A percentile compares a stretch with the other conserved stretches of the same genome.
Conservation (phyloP, 2,113 vertebrate genomes). For the Melanerpes formicivorus region DNA sequence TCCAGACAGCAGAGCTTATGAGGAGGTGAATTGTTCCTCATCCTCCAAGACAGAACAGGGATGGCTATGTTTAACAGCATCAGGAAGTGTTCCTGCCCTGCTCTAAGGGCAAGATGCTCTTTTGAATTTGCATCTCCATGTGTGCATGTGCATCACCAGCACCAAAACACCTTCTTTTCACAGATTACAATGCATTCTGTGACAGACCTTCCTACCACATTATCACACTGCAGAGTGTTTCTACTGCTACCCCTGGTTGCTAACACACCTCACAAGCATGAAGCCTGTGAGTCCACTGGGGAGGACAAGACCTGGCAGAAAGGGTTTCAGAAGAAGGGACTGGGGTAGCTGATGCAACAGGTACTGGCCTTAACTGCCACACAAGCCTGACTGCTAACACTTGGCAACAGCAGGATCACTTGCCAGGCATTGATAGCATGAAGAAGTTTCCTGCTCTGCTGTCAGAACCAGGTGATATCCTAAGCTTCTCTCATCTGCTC, state of each 20-base stretch:
- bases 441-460: neutral
- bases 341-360: neutral
- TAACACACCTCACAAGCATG: neutral
- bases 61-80: neutral
- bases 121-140: neutral
- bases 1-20: neutral
- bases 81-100: neutral
- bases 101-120: neutral
- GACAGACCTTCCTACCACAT: constrained; percentile 21
- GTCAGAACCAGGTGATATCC: neutral
- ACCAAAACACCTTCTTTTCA: constrained; percentile 12
- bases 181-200: neutral
- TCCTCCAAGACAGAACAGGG: neutral
- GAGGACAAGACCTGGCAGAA: neutral
- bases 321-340: neutral
- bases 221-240: neutral
- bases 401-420: neutral
- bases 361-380: neutral
- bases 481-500: neutral
- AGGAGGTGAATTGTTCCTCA: neutral
- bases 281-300: neutral
- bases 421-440: neutral
- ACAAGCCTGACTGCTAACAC: neutral
- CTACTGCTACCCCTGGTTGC: neutral
- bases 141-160: neutral